Evolutionary conservation across 92 coral and sea anemone species (phyloP), one percentile per base, ranked within the genome.

Genomic region (Phymanthus crucifer): DNA sequence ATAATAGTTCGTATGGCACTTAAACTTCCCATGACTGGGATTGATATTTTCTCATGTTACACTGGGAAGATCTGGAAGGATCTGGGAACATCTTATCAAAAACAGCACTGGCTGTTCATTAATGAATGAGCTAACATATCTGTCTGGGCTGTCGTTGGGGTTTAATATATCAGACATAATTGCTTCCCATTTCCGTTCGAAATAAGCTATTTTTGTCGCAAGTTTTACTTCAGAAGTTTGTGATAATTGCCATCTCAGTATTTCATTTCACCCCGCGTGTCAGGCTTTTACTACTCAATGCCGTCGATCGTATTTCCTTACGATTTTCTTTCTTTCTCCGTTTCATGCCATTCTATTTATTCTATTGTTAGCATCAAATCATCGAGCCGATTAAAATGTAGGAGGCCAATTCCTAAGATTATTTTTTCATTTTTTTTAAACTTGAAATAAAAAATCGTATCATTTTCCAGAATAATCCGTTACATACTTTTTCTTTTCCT

Each of bases 71-170:
- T n/a, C n/a, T n/a, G n/a, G n/a, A n/a, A n/a, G n/a, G n/a, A n/a
- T n/a, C n/a, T n/a, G n/a, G n/a, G n/a, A n/a, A n/a, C n/a, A n/a
- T 10, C 68, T 57, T 61, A 61, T 61, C 68, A 26, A 61, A 61
- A n/a, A 29, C 1, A 29, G 14, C 17, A 29, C 23, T 61, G 19
- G 68, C 18, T 61, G 68, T 24, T 61, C 64, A 27, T 61, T 29
- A 61, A 26, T 29, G 26, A 61, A 61, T 61, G 68, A 61, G 33
- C 68, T 17, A 24, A 24, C 68, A 21, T 27, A 11, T 29, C 27
- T 61, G 68, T 23, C 33, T 54, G 64, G 0, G 26, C n/a, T 21
- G 23, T 54, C 3, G 14, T 54, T 54, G 64, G n/a, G 64, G 27
- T 54, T 54, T 54, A 6, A 54, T 54, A 8, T 52, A 9, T 54